Base-by-base conservation (phyloP, 2,113 vertebrate species). In the Thunnus maccoyii region DNA sequence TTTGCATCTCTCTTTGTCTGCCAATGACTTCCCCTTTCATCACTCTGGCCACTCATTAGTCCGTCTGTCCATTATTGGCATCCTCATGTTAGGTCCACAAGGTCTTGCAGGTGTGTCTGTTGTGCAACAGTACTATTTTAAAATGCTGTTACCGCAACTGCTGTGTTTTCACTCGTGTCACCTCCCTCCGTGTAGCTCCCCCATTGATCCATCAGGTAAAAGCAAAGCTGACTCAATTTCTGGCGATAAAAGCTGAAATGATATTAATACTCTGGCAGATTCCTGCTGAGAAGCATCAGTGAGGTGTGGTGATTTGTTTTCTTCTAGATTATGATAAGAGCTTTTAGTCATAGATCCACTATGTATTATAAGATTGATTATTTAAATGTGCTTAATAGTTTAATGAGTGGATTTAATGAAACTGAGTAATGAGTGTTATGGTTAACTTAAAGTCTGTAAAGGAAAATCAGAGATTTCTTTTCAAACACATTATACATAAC, bases 121-220 rank as follows among this genome's bases (percentile, higher is more conserved):
- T 93, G 76, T 66, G 61, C 61, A 94, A 93, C 71, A 82, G 74
- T 25, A 57, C 57, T 89, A 83, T 89, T 91, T 65, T 83, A 14
- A 88, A 82, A 82, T 4, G 9, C 44, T 79, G 71, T 92, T 91
- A 86, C 41, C 65, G 47, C 68, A 82, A 67, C 72, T n/a, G 86
- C 86, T 20, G 16, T 86, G 74, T 83, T 78, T 70, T 30, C 55
- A 0, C 72, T 52, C 25, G 44, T 54, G 54, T 16, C 48, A 32
- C 63, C 65, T 66, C 80, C 85, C 58, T 48, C 86, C 41, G 72
- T 72, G 70, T 13, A 41, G 78, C 46, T 75, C 68, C 71, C 86
- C 30, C 78, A 4, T 77, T 48, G 76, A 74, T 51, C 64, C 50
- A 50, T 66, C 22, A 55, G 30, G 68, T 52, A 50, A 22, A 51